phyloP scores from a whole-genome alignment of 2,797 vertebrate species.

The Squalus acanthias region DNA sequence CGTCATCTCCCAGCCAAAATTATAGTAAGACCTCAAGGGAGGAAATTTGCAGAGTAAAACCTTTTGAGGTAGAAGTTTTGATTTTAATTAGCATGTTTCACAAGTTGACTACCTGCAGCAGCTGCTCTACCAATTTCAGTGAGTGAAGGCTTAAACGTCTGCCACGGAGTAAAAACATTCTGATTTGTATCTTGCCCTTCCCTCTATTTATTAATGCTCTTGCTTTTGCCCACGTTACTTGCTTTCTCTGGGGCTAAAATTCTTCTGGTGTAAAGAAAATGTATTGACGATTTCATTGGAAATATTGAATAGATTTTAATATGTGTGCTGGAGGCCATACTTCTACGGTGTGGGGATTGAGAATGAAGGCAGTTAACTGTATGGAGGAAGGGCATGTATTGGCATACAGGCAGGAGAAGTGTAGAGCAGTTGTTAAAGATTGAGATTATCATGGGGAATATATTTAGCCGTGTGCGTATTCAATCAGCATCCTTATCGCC shows the following conservation, averaged over 20 bases:
- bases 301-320: not conserved
- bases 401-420: not conserved
- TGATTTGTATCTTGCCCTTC: not conserved
- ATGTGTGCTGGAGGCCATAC: not conserved
- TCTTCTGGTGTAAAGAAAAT: not conserved
- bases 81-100: not conserved
- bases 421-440: not conserved
- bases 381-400: not conserved
- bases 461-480: not conserved
- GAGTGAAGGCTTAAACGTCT: not conserved
- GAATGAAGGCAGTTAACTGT: not conserved
- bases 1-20: not conserved
- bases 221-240: not conserved
- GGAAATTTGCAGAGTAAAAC: not conserved
- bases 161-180: not conserved
- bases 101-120: not conserved
- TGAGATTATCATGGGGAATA: not conserved
- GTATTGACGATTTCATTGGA: not conserved
- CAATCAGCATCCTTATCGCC: not conserved
- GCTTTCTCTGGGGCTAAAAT: not conserved
- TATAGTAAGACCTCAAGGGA: not conserved
- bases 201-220: not conserved
- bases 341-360: not conserved
- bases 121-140: not conserved
- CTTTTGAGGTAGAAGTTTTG: not conserved